phyloP scores from a whole-genome alignment of 2,888 invertebrate species.

The Biston stratarius region DNA sequence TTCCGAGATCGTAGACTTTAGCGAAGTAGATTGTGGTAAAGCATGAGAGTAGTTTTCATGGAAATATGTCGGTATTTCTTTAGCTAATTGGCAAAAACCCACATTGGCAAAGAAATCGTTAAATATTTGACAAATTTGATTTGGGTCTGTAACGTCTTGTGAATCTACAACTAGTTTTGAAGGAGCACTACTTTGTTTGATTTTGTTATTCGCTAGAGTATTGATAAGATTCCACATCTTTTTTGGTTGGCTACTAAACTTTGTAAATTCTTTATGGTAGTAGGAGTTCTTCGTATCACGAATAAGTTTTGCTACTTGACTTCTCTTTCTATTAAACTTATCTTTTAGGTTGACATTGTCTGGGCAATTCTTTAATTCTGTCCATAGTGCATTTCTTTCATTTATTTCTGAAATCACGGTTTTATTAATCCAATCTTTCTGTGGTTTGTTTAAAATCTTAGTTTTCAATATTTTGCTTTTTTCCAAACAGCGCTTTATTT shows the following conservation, averaged over 20 bases:
- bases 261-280: slow-evolving; percentile 35
- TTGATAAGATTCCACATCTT: slow-evolving; percentile 47
- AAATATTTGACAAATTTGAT: slow-evolving; percentile 41
- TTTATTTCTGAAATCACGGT: too few species aligned
- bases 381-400: too few species aligned
- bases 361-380: slow-evolving; percentile 16
- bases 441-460: neutral
- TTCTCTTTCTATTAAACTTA: slow-evolving; percentile 24
- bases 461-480: neutral
- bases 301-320: slow-evolving; percentile 14
- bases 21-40: slow-evolving; percentile 28
- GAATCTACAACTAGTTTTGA: slow-evolving; percentile 11
- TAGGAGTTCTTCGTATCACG: slow-evolving; percentile 28
- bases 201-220: slow-evolving; percentile 37
- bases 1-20: neutral
- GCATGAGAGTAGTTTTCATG: slow-evolving; percentile 22
- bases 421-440: too few species aligned
- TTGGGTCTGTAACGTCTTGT: slow-evolving; percentile 26
- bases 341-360: slow-evolving; percentile 29
- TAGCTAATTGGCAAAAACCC: slow-evolving; percentile 30
- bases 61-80: slow-evolving; percentile 25
- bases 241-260: slow-evolving; percentile 33
- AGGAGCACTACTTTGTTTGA: slow-evolving; percentile 5
- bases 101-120: slow-evolving; percentile 39
- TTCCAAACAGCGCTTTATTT: neutral